phyloP scores from a whole-genome alignment of 2,888 invertebrate species.

The Hofmannophila pseudospretella region DNA sequence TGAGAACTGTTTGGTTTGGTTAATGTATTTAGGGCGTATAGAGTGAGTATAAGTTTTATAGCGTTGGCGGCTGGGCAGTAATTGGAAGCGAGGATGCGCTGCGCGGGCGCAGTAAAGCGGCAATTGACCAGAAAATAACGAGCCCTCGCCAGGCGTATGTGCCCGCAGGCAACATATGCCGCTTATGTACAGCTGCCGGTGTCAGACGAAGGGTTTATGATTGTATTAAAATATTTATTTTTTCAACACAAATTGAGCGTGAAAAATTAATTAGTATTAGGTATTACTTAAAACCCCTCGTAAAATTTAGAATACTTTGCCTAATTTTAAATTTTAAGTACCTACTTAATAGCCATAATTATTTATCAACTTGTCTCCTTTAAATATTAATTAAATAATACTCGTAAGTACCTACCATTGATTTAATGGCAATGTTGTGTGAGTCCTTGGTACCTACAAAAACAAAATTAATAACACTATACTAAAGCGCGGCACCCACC shows the following conservation, averaged over 20 bases:
- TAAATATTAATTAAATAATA: too few species aligned
- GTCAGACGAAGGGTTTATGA: slow-evolving; percentile 47
- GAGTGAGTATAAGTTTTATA: slow-evolving; percentile 46
- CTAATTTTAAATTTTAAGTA: too few species aligned
- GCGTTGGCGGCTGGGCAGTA: slow-evolving; percentile 72
- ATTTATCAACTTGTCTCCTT: too few species aligned
- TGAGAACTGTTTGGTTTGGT: slow-evolving; percentile 21
- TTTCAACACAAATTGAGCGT: slow-evolving; percentile 28
- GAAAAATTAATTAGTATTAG: slow-evolving; percentile 17
- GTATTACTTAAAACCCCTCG: neutral
- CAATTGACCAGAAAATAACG: slow-evolving; percentile 78
- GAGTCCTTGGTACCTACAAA: too few species aligned
- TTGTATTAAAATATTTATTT: slow-evolving; percentile 44
- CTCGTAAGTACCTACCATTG: too few species aligned
- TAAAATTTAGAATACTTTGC: too few species aligned
- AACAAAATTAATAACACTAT: too few species aligned
- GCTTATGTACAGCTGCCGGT: slow-evolving; percentile 63
- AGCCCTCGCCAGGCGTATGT: slow-evolving; percentile 52
- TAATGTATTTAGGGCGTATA: slow-evolving; percentile 28
- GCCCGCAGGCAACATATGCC: slow-evolving; percentile 45
- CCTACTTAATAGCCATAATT: too few species aligned
- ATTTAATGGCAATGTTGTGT: too few species aligned
- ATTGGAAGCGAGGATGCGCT: slow-evolving; percentile 77
- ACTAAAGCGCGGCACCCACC: neutral
- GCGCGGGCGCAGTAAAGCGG: slow-evolving; percentile 74